Base-by-base conservation (phyloP, 2,888 invertebrate species). In the Sarcophaga rosellei region DNA sequence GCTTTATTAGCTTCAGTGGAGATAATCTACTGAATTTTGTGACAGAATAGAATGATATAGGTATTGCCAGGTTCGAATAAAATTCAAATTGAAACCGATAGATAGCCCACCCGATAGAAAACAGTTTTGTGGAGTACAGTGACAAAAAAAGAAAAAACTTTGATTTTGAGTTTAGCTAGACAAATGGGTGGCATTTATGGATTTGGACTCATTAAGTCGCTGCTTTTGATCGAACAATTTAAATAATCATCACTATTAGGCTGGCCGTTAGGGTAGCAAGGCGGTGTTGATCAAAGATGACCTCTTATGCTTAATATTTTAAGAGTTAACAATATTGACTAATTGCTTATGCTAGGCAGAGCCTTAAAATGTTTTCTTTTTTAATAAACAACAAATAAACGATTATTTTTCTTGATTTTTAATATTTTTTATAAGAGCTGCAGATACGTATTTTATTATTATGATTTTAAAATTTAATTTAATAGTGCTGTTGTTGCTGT, bases 241-340 rank as follows among this genome's bases (percentile, higher is more conserved):
- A 23, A 65, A 65, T 21, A n/a, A 35, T 20, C 61, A 6, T 61
- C 11, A n/a, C 6, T 4, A 2, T 17, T 12, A 17, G 53, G 53
- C 53, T 35, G 35, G 2, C 35, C 17, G n/a, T 57, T 57, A 57
- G 4, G 57, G 47, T 63, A 57, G 66, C 35, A 65, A 10, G 4
- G 70, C 86, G 86, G 78, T 59, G 3, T 0, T 68, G 21, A 25
- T 86, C 78, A 81, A 86, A 86, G 20, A 20, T 72, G 72, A 66
- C 59, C 47, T 72, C 62, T 21, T 73, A 65, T 69, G 61, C 23
- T 21, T 63, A 83, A 80, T 79, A 68, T 25, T 57, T 61, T 12
- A 8, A 68, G 57, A 70, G 35, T 70, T 8, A 4, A 63, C 57
- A 20, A 8, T 66, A 66, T 63, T 63, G 35, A 35, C 35, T 4